Evolutionary conservation across 2,888 invertebrate species (phyloP).

Genomic region (Rhagonycha fulva): DNA sequence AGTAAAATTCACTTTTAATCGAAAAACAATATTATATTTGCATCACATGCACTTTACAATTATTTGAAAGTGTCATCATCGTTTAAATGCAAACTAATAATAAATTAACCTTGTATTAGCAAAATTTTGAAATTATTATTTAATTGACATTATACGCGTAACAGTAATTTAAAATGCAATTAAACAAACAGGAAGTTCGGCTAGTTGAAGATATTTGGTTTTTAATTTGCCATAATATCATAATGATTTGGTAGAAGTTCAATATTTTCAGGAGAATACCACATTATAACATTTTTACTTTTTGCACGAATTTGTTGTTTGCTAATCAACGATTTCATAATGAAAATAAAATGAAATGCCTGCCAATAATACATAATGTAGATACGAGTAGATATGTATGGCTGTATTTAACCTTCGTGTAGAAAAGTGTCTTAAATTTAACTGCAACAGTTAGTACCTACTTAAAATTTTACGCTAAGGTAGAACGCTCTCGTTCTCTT

Average conservation of each 20-base stretch:
- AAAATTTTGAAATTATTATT: background rate
- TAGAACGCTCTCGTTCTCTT: no score
- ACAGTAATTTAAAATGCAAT: constrained; percentile 1
- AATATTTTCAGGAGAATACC: background rate
- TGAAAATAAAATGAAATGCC: no score
- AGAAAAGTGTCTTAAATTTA: no score
- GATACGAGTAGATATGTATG: no score
- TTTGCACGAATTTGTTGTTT: no score
- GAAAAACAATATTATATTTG: no score
- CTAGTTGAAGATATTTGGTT: background rate
- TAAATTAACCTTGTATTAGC: background rate
- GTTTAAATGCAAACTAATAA: background rate
- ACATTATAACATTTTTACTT: background rate
- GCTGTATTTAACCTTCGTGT: no score
- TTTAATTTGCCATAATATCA: background rate
- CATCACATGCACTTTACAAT: background rate
- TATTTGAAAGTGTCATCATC: background rate
- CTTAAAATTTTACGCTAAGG: no score
- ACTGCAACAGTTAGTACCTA: no score
- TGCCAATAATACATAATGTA: no score
- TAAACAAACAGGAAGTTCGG: background rate
- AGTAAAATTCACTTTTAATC: no score
- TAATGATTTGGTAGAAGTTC: background rate
- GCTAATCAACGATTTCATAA: no score
- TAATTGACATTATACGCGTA: background rate